These are phyloP conservation scores for Ornithoptera alexandrae DNA, from an alignment of 2,888 invertebrate species.

Conservation along the genomic window DNA sequence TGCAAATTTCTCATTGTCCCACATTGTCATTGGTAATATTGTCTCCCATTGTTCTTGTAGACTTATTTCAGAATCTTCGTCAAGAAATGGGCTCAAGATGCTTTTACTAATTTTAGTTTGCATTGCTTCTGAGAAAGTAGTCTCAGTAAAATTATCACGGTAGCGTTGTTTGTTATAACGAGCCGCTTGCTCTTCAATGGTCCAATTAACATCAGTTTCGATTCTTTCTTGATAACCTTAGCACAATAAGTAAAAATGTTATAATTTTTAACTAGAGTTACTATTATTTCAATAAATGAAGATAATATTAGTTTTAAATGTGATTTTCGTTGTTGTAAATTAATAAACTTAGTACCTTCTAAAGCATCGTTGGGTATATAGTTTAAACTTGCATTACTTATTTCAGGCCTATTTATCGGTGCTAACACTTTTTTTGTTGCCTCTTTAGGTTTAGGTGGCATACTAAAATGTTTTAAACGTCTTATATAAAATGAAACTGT, in stretches of 20 bases:
- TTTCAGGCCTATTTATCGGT: constrained; percentile 47
- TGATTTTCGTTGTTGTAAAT: not conserved
- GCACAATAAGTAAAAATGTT: not conserved
- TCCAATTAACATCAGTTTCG: constrained; percentile 63
- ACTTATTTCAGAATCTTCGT: constrained; percentile 50
- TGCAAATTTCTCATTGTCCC: constrained; percentile 63
- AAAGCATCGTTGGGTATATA: constrained; percentile 54
- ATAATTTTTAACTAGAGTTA: not conserved
- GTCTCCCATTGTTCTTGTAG: constrained; percentile 62
- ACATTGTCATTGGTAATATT: constrained; percentile 54
- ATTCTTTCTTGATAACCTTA: constrained; percentile 65
- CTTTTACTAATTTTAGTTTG: constrained; percentile 59
- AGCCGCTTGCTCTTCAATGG: constrained; percentile 48
- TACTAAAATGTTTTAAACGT: constrained; percentile 31
- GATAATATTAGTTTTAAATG: no score
- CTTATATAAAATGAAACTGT: not conserved
- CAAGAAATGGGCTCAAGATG: constrained; percentile 53
- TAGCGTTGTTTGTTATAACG: constrained; percentile 53
- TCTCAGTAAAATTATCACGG: constrained; percentile 39
- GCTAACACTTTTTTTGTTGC: constrained; percentile 48
- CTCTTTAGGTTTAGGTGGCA: constrained; percentile 60
- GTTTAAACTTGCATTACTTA: constrained; percentile 62
- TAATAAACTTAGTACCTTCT: constrained; percentile 47
- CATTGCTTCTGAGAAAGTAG: constrained; percentile 55
- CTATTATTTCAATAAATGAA: no score